Percentiles rank a stretch among this genome's conserved stretches.
Conservation (phyloP, 2,888 invertebrate species). For the Mythimna pallens region DNA sequence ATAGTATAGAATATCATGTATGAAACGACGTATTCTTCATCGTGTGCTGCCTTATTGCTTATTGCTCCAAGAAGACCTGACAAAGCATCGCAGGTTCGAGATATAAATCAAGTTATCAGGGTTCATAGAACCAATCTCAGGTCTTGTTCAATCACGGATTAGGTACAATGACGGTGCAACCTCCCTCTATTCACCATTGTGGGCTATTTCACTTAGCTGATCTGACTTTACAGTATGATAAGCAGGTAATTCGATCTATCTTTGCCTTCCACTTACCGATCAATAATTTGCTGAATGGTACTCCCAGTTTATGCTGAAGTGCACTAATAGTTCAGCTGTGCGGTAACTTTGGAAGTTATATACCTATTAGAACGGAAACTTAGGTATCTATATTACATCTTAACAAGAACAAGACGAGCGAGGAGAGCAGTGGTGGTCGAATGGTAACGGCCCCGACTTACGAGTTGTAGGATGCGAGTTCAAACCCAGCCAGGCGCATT, state of each 20-base stretch:
- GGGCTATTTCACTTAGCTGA: conserved; percentile 10
- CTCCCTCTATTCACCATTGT: conserved; percentile 21
- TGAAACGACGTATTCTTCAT: too few relatives aligned
- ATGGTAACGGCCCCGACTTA: too few relatives aligned
- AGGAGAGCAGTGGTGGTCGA: too few relatives aligned
- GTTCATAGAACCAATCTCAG: conserved; percentile 35
- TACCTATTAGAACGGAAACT: neutral
- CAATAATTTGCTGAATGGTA: conserved; percentile 39
- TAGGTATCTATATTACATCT: conserved; percentile 1
- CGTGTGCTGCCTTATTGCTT: conserved; percentile 5
- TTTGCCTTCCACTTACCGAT: conserved; percentile 21
- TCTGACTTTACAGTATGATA: conserved; percentile 15
- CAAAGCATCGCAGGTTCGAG: conserved; percentile 9
- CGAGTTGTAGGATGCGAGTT: too few relatives aligned
- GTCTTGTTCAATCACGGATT: conserved; percentile 15
- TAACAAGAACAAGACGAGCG: neutral
- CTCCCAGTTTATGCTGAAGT: conserved; percentile 39
- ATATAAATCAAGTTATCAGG: conserved; percentile 34
- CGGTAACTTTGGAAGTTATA: conserved; percentile 19
- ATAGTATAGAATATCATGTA: neutral
- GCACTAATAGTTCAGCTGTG: conserved; percentile 24
- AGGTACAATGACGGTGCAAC: conserved; percentile 18
- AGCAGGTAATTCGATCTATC: conserved; percentile 21
- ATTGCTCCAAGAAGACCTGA: conserved; percentile 13
- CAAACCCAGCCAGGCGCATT: too few relatives aligned